Evolutionary conservation across 1,140 invertebrate species (phyloP).

Genomic region (Sycobia sp.): DNA sequence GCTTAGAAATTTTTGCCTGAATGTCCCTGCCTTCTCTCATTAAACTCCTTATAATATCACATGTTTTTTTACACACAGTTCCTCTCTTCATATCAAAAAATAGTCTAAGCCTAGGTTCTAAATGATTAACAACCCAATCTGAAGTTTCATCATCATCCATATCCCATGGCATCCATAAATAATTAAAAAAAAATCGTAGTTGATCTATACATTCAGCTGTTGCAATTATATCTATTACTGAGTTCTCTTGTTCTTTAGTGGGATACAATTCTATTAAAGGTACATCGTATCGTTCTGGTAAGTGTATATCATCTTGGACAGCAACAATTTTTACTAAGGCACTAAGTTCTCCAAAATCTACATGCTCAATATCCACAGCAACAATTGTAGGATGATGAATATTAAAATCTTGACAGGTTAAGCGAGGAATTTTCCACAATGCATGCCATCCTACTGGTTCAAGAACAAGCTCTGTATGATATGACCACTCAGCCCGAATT

Average conservation of each 20-base stretch:
- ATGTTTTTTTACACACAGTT: slow-evolving; percentile 57
- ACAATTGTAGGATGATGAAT: slow-evolving; percentile 68
- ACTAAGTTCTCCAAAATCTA: slow-evolving; percentile 59
- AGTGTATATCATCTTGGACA: slow-evolving; percentile 67
- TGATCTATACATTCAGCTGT: slow-evolving; percentile 55
- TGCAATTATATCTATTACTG: slow-evolving; percentile 61
- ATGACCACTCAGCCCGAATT: slow-evolving; percentile 64
- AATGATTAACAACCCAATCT: slow-evolving; percentile 65
- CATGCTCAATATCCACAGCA: slow-evolving; percentile 62
- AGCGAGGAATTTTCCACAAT: slow-evolving; percentile 67
- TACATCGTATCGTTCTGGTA: slow-evolving; percentile 65
- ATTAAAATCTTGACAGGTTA: slow-evolving; percentile 64
- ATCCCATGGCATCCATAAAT: slow-evolving; percentile 71
- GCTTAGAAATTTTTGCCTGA: slow-evolving; percentile 57
- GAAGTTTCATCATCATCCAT: slow-evolving; percentile 64
- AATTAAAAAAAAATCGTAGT: slow-evolving; percentile 66
- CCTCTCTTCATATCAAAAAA: slow-evolving; percentile 67
- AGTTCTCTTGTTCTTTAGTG: slow-evolving; percentile 63
- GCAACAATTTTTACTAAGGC: slow-evolving; percentile 64
- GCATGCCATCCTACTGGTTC: slow-evolving; percentile 69
- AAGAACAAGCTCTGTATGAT: slow-evolving; percentile 64
- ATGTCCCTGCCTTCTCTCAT: slow-evolving; percentile 64
- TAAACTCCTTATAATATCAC: slow-evolving; percentile 63
- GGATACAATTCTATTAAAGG: slow-evolving; percentile 66
- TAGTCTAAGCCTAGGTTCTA: slow-evolving; percentile 62